Evolutionary conservation across 2,797 vertebrate genomes (phyloP).

Genomic region (Myotis findleyi): DNA sequence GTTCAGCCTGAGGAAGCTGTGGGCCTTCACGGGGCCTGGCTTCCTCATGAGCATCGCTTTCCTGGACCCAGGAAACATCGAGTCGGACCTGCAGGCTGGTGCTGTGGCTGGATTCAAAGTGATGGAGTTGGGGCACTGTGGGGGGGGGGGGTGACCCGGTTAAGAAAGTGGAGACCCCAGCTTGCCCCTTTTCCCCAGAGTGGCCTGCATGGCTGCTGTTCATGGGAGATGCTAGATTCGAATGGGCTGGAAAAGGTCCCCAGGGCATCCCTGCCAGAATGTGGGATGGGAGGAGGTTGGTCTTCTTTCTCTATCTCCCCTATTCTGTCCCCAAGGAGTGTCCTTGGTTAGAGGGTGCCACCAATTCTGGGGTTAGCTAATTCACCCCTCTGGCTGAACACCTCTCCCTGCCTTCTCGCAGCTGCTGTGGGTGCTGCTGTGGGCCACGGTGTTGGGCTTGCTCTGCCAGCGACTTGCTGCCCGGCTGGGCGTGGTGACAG

Average conservation of each 20-base stretch:
- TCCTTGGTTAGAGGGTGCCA: background rate
- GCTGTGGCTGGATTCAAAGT: constrained; percentile 89
- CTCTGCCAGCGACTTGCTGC: constrained; percentile 89
- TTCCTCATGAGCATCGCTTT: constrained; percentile 92
- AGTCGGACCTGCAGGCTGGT: constrained; percentile 89
- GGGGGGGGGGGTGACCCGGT: background rate
- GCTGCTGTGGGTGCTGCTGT: constrained; percentile 90
- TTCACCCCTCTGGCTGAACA: background rate
- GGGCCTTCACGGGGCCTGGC: constrained; percentile 90
- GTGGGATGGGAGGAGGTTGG: background rate
- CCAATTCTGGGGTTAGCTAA: background rate
- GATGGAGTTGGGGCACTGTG: constrained; percentile 2
- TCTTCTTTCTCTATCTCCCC: background rate
- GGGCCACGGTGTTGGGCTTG: constrained; percentile 88
- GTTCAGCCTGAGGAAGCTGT: constrained; percentile 89
- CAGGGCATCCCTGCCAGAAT: background rate
- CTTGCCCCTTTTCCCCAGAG: rapidly evolving
- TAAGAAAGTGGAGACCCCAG: background rate
- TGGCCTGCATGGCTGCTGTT: background rate
- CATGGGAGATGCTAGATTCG: background rate
- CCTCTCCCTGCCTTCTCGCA: constrained; percentile 63
- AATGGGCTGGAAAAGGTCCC: background rate
- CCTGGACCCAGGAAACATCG: constrained; percentile 90
- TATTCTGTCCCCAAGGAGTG: background rate
- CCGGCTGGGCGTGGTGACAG: constrained; percentile 88